A percentile compares a stretch with the other conserved stretches of the same genome.
These are phyloP conservation scores for Fregetta grallaria DNA, from an alignment of 2,113 vertebrate genomes.

Conservation along the genomic window DNA sequence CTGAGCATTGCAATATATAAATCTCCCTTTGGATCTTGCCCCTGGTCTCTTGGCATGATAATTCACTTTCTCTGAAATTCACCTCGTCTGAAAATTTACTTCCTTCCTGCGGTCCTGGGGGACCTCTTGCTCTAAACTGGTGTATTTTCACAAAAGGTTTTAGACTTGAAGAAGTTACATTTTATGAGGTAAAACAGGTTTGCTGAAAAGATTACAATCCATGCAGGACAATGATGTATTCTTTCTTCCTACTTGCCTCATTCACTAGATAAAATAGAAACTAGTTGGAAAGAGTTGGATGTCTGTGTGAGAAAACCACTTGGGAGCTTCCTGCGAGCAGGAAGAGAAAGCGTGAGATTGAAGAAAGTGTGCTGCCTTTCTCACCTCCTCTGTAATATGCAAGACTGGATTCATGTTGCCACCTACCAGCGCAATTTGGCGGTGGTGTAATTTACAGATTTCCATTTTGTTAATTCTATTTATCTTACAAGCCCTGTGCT, in stretches of 20 bases:
- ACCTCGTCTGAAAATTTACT: background rate
- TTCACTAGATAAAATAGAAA: constrained; percentile 23
- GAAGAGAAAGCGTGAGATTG: constrained; percentile 6
- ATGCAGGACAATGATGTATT: background rate
- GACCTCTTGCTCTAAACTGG: background rate
- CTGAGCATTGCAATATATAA: background rate
- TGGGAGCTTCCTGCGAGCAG: constrained; percentile 4
- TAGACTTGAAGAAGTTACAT: background rate
- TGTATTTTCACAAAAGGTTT: background rate
- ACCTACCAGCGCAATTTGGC: constrained; percentile 1
- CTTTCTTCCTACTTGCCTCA: constrained; percentile 28
- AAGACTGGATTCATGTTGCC: constrained; percentile 36
- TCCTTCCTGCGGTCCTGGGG: background rate
- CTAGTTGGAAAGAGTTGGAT: background rate
- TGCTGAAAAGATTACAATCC: background rate
- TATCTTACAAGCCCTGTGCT: background rate
- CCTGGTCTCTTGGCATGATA: background rate
- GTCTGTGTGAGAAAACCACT: constrained; percentile 7
- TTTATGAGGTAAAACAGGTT: background rate
- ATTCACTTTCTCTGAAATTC: background rate
- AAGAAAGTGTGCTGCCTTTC: constrained; percentile 16
- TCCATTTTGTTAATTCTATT: background rate
- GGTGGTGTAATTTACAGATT: background rate
- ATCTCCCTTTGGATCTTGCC: background rate
- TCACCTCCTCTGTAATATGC: constrained; percentile 51